Conservation (phyloP, 2,888 invertebrate genomes). For the Encarsia formosa region DNA sequence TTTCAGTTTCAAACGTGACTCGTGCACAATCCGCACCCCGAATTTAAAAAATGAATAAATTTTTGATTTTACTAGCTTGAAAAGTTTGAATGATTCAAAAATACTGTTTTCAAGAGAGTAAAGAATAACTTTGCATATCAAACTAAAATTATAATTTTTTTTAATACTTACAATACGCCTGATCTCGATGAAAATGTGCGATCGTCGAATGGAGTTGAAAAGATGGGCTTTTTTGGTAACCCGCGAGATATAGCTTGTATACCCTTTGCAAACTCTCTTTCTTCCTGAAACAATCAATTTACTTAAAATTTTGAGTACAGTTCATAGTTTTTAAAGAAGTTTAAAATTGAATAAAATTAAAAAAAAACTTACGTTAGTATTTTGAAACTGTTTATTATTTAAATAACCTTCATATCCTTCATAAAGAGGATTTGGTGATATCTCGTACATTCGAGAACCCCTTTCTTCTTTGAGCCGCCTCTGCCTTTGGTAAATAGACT, state of each 20-base stretch:
- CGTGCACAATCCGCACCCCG: too few relatives aligned
- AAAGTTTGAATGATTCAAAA: too few relatives aligned
- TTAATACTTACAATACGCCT: conserved; percentile 8
- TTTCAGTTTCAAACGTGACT: too few relatives aligned
- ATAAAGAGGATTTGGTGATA: conserved; percentile 5
- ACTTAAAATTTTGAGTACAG: background rate
- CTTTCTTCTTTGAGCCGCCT: conserved; percentile 19
- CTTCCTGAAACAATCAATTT: too few relatives aligned
- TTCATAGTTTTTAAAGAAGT: background rate
- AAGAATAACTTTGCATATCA: too few relatives aligned
- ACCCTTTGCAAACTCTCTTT: too few relatives aligned
- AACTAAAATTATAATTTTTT: too few relatives aligned
- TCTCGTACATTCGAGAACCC: conserved; percentile 16
- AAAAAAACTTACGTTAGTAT: conserved; percentile 3
- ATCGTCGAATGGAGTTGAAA: conserved; percentile 16
- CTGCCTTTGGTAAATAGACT: conserved; percentile 24
- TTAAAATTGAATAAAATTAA: background rate
- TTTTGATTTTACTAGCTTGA: too few relatives aligned
- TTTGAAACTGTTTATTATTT: background rate
- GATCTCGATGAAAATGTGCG: background rate
- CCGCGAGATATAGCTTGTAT: too few relatives aligned
- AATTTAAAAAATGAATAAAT: too few relatives aligned
- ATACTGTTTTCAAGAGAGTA: too few relatives aligned
- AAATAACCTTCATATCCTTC: conserved; percentile 8
- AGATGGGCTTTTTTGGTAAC: conserved; percentile 5